Evolutionary conservation across 1,140 invertebrate genomes (phyloP), one percentile per base, ranked within the genome.

Genomic region (Arctopsyche grandis): DNA sequence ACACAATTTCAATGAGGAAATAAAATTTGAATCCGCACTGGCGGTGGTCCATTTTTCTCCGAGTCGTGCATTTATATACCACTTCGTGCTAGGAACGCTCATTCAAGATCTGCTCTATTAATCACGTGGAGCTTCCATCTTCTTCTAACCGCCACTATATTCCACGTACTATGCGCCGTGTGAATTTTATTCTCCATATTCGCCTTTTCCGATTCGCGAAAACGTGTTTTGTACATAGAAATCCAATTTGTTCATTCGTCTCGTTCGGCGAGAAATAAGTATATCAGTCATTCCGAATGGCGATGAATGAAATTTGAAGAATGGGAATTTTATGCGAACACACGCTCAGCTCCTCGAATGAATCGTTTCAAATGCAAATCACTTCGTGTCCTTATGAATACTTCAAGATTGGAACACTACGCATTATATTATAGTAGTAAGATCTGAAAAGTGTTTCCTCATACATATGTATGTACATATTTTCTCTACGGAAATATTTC

Each of bases 51-150:
- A 66, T 66, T 66, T 66, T 66, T 66, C 63, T 22, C 14, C 63
- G 22, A 24, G 5, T 66, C 63, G 14, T 66, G 24, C 63, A 66
- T 66, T 66, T 29, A 66, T 66, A 26, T 24, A 22, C 12, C 63
- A 12, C 19, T 21, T 24, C n/a, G 21, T 12, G 24, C 63, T 19
- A 66, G 63, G 63, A 66, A 26, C 63, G 63, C 24, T 66, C 63
- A 66, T 66, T 66, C 63, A 22, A 66, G 63, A 66, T 66, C 19
- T 66, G 63, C 63, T 66, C 63, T 66, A 66, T 66, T 66, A 26
- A 66, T 66, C 63, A 66, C 63, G 63, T 10, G 12, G 19, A 66
- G 63, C 24, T 66, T 66, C 63, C 63, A 66, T 66, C 63, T 66
- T 29, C 29, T 38, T 4, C 29, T 38, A 38, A 4, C 3, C 7